Evolutionary conservation across 2,113 vertebrate genomes (phyloP).

Genomic region (Meles meles): DNA sequence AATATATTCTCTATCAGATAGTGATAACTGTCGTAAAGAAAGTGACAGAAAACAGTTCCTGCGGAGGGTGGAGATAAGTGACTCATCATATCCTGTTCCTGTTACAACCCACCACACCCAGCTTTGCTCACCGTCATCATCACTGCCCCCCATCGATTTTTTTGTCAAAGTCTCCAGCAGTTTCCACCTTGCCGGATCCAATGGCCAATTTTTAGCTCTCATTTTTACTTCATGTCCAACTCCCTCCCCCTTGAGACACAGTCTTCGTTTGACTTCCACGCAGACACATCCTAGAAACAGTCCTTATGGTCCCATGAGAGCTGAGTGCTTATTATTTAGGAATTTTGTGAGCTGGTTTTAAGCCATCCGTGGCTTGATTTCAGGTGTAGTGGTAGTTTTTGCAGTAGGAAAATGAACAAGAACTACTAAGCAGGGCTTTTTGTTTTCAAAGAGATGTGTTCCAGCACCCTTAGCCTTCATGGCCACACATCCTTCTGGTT

Average conservation of each 20-base stretch:
- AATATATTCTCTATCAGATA: background rate
- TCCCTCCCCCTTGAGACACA: background rate
- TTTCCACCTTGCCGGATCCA: background rate
- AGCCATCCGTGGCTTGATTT: background rate
- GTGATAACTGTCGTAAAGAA: background rate
- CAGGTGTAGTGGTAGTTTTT: background rate
- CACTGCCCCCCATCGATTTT: background rate
- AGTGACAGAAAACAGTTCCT: background rate
- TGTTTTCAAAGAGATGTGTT: background rate
- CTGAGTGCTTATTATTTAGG: background rate
- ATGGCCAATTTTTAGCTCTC: background rate
- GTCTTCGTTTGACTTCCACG: background rate
- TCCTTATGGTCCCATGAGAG: background rate
- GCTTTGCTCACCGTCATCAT: background rate
- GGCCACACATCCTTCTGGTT: background rate
- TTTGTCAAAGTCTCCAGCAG: background rate
- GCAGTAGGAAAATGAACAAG: background rate
- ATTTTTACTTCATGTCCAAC: background rate
- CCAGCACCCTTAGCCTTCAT: background rate
- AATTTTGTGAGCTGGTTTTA: conserved; percentile 2
- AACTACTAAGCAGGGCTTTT: background rate
- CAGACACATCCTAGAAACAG: background rate
- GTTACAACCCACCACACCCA: background rate
- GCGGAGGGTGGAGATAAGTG: background rate
- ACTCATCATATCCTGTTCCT: background rate